These are phyloP conservation scores for Sarcophaga rosellei DNA, from an alignment of 2,888 invertebrate genomes.

Conservation along the genomic window DNA sequence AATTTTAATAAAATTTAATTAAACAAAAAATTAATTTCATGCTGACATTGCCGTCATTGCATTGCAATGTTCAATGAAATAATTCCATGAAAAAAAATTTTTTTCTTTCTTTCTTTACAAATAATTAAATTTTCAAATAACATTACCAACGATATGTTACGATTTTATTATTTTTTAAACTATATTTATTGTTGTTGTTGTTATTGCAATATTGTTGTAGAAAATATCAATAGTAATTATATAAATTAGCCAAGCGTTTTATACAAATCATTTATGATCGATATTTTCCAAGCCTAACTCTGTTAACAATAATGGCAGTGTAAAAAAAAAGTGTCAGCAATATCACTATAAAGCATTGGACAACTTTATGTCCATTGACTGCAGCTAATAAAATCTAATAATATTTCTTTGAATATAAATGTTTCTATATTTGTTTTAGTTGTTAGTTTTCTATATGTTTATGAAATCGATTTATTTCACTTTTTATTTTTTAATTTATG, in stretches of 20 bases:
- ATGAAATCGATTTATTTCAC: constrained; percentile 28
- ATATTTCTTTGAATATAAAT: constrained; percentile 24
- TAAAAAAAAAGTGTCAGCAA: constrained; percentile 50
- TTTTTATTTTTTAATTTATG: constrained; percentile 50
- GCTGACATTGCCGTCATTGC: no score
- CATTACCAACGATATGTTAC: not conserved
- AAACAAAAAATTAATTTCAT: no score
- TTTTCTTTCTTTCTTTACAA: not conserved
- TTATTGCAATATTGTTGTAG: not conserved
- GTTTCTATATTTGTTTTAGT: not conserved
- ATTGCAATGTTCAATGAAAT: not conserved
- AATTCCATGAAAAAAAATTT: not conserved
- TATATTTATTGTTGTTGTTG: not conserved
- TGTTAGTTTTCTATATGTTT: not conserved
- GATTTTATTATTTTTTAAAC: not conserved
- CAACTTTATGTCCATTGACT: constrained; percentile 1
- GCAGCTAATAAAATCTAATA: constrained; percentile 39
- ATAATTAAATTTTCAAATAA: constrained; percentile 20
- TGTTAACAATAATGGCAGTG: constrained; percentile 36
- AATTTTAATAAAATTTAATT: no score
- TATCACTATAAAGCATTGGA: constrained; percentile 18
- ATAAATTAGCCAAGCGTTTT: constrained; percentile 23
- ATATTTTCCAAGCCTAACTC: constrained; percentile 27
- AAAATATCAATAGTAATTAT: constrained; percentile 43
- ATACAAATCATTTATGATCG: constrained; percentile 9